Percentiles rank a stretch among this genome's conserved stretches.
Evolutionary conservation across 1,140 invertebrate genomes (phyloP).

Genomic region (Sarcophaga bullata): DNA sequence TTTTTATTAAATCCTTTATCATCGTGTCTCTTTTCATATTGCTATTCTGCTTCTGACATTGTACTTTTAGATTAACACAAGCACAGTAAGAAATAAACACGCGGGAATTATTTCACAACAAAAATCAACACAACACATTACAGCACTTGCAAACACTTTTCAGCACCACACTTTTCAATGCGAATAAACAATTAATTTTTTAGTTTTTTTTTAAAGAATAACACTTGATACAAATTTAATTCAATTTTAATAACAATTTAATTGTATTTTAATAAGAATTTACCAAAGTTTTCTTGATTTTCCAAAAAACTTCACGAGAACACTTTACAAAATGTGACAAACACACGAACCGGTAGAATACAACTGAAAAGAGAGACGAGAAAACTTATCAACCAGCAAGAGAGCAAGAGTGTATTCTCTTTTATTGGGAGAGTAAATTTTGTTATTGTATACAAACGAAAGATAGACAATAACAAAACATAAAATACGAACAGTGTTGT

Average conservation of each 20-base stretch:
- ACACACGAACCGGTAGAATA: conserved; percentile 17
- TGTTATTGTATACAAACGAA: background rate
- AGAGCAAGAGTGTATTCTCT: background rate
- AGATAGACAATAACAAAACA: background rate
- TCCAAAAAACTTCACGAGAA: background rate
- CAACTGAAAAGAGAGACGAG: background rate
- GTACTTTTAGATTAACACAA: background rate
- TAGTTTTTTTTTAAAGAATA: background rate
- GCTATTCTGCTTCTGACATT: background rate
- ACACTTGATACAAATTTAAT: background rate
- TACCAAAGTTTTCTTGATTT: background rate
- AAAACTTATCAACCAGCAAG: background rate
- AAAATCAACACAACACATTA: background rate
- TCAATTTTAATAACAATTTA: background rate
- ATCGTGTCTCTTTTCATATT: background rate
- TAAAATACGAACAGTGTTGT: conserved; percentile 1
- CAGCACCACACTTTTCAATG: background rate
- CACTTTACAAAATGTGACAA: conserved; percentile 21
- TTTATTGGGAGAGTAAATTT: background rate
- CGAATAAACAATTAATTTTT: background rate
- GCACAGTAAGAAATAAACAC: background rate
- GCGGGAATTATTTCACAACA: background rate
- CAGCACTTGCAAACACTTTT: background rate
- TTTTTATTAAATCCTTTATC: conserved; percentile 9
- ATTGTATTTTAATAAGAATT: background rate